Conservation (phyloP, 2,888 invertebrate species). For the Ceraclea dissimilis region DNA sequence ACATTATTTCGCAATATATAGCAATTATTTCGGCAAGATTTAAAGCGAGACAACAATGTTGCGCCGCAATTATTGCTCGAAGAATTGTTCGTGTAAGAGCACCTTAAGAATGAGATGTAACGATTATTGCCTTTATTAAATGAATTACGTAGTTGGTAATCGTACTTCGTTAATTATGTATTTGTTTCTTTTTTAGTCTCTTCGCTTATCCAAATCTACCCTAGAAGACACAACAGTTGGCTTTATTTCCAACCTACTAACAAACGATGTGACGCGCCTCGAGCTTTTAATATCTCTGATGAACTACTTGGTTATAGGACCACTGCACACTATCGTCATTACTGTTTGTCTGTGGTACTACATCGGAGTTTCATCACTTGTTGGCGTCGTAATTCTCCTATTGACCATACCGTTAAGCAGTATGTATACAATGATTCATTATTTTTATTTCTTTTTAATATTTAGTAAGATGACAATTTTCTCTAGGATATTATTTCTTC, state of each 20-base stretch:
- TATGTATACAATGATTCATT: conserved; percentile 2
- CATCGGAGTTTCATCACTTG: conserved; percentile 36
- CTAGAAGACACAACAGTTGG: conserved; percentile 46
- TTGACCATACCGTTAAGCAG: conserved; percentile 24
- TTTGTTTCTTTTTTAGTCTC: conserved; percentile 33
- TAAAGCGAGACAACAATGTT: too few relatives aligned
- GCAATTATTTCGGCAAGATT: too few relatives aligned
- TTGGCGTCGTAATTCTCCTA: conserved; percentile 43
- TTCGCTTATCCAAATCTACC: conserved; percentile 42
- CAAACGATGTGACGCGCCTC: conserved; percentile 51
- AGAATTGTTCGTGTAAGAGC: too few relatives aligned
- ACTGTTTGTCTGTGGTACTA: conserved; percentile 36
- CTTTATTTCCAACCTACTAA: conserved; percentile 50
- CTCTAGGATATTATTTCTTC: too few relatives aligned
- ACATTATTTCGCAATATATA: too few relatives aligned
- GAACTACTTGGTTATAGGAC: conserved; percentile 49
- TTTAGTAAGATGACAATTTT: too few relatives aligned
- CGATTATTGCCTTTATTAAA: too few relatives aligned
- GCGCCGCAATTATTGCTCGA: too few relatives aligned
- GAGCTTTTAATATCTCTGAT: conserved; percentile 45
- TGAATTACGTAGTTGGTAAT: too few relatives aligned
- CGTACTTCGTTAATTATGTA: too few relatives aligned
- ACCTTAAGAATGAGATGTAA: too few relatives aligned
- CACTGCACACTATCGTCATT: conserved; percentile 42
- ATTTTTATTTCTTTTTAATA: too few relatives aligned